Evolutionary conservation across 2,113 vertebrate species (phyloP), one percentile per base, ranked within the genome.

Genomic region (Sylvia atricapilla): DNA sequence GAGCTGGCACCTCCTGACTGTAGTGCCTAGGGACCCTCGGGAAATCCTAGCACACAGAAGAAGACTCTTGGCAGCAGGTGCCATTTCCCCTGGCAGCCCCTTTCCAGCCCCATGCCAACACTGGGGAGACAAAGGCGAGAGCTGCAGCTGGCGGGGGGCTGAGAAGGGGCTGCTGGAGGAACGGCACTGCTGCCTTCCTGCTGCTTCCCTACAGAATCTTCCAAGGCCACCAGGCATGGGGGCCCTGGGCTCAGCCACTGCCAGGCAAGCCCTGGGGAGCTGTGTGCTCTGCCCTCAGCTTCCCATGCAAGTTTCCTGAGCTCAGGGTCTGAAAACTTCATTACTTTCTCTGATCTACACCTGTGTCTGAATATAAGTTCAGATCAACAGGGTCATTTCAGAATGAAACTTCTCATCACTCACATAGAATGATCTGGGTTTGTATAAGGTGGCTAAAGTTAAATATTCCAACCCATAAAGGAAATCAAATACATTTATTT

Each of bases 81-180:
- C 44, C 0, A 2, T 88, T 92, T 67, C 81, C 90, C 74, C 94
- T 93, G 96, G 91, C 96, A 95, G 85, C 86, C 91, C 83, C 72
- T 79, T 79, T 58, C 14, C 67, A 90, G 72, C 35, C 67, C 75
- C 75, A 21, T n/a, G 91, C 94, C 93, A 95, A 4, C 2, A 13
- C 50, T 11, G 8, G 41, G 37, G 70, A 96, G 62, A 95, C 93
- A 96, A 96, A 95, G 35, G 44, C 52, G 0, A 53, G 86, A 79
- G 79, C 78, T 94, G 95, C 93, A 95, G 91, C 91, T 95, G 93
- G 89, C 3, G 10, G 93, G 94, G 91, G 79, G 43, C 90, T 94
- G 81, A 7, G 27, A 76, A 84, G 69, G 95, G 84, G 87, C 94
- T 73, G 67, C 67, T 1, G 8, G 72, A 90, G 87, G 68, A 95